Percentiles rank a stretch among this genome's conserved stretches.
Conservation (phyloP, 2,888 invertebrate species). For the Amiota minor region DNA sequence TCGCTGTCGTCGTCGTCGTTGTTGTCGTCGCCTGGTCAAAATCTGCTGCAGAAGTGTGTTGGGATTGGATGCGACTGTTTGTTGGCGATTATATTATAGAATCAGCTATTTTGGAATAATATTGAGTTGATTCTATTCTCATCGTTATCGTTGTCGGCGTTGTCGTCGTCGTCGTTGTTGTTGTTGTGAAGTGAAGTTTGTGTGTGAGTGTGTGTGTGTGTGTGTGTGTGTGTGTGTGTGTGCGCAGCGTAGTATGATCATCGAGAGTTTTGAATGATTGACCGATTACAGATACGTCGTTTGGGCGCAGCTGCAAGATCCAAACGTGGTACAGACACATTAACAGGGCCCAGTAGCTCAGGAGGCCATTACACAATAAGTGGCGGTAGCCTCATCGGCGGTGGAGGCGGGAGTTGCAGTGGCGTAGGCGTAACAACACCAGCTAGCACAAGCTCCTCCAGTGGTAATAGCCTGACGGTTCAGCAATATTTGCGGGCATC, state of each 20-base stretch:
- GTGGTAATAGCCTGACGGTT: slow-evolving; percentile 57
- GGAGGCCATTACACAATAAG: not conserved
- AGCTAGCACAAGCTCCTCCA: slow-evolving; percentile 63
- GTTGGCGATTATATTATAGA: not conserved
- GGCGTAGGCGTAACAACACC: slow-evolving; percentile 57
- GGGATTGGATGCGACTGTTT: not conserved
- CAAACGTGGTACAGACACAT: slow-evolving; percentile 50
- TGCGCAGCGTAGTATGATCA: slow-evolving; percentile 19
- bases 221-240: slow-evolving; percentile 4
- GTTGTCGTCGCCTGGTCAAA: not conserved
- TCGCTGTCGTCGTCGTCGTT: slow-evolving; percentile 6
- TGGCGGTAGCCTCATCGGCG: slow-evolving; percentile 8
- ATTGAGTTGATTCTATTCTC: no score
- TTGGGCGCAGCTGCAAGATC: slow-evolving; percentile 66
- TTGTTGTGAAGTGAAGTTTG: not conserved
- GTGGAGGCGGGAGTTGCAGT: slow-evolving; percentile 24
- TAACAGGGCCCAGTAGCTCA: slow-evolving; percentile 3
- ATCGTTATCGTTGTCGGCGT: no score
- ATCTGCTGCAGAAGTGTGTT: no score
- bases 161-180: no score
- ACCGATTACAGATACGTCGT: slow-evolving; percentile 68
- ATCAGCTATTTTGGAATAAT: not conserved
- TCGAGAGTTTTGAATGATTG: slow-evolving; percentile 66
- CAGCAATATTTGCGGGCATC: slow-evolving; percentile 48
- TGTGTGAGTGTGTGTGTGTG: slow-evolving; percentile 7